These are phyloP conservation scores for Syngnathus typhle DNA, from an alignment of 2,113 vertebrate species.

Conservation along the genomic window DNA sequence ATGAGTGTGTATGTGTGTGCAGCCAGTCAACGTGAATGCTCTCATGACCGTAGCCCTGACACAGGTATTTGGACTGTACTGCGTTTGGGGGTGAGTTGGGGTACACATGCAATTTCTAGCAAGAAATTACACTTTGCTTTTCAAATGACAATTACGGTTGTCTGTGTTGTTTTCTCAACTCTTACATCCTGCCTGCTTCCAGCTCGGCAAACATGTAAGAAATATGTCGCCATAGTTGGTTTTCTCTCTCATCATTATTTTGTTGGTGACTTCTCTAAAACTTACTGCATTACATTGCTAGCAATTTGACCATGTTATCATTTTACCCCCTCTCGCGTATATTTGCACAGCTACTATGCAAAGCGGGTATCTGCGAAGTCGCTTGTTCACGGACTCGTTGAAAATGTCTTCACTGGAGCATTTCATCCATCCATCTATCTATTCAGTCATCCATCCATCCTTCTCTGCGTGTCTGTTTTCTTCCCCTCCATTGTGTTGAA, in stretches of 20 bases:
- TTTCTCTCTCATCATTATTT: background rate
- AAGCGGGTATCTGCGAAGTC: conserved; percentile 41
- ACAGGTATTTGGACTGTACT: conserved; percentile 61
- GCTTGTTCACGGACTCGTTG: conserved; percentile 19
- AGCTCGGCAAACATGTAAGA: too few species aligned
- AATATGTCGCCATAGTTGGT: background rate
- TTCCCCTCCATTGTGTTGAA: conserved; percentile 62
- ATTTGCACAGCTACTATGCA: conserved; percentile 54
- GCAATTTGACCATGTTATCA: too few species aligned
- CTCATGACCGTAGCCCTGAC: conserved; percentile 63
- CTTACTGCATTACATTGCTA: too few species aligned
- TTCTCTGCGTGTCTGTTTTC: conserved; percentile 41
- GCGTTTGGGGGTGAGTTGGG: background rate
- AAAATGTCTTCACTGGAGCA: conserved; percentile 24
- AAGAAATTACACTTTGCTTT: background rate
- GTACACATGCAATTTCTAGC: background rate
- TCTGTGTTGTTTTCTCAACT: too few species aligned
- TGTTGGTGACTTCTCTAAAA: conserved; percentile 34
- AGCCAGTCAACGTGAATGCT: conserved; percentile 51
- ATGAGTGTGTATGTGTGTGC: conserved; percentile 8
- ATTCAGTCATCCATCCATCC: background rate
- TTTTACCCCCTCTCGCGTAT: conserved; percentile 25
- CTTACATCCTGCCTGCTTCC: too few species aligned
- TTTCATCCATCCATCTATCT: conserved; percentile 40
- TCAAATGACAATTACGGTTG: background rate